Evolutionary conservation across 2,113 vertebrate species (phyloP).

Genomic region (Chloropsis cyanopogon): DNA sequence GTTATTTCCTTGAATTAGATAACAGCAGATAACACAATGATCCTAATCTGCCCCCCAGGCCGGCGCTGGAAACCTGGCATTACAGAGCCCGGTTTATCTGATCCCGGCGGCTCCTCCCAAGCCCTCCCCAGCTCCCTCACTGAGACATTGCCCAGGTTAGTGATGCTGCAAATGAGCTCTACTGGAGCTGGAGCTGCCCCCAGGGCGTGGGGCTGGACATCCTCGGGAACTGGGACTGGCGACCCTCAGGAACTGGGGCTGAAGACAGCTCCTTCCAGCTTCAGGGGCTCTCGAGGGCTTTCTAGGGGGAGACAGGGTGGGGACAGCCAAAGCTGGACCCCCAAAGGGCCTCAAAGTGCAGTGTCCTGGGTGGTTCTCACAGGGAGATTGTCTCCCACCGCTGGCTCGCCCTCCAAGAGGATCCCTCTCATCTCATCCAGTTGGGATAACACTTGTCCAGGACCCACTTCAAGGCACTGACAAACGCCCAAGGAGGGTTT

Average conservation of each 20-base stretch:
- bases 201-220: background rate
- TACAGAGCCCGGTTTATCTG: background rate
- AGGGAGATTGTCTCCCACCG: accelerated
- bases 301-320: too few species aligned
- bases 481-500: background rate
- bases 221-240: background rate
- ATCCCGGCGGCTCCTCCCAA: background rate
- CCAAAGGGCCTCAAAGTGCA: background rate
- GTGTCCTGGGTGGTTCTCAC: background rate
- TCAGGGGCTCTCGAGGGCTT: background rate
- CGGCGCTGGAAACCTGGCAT: background rate
- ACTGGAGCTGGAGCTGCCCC: background rate
- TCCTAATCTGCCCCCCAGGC: background rate
- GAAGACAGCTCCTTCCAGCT: background rate
- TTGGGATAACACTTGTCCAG: background rate
- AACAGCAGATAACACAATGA: constrained; percentile 19
- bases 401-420: background rate
- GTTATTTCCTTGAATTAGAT: constrained; percentile 47
- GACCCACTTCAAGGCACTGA: background rate
- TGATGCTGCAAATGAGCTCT: background rate
- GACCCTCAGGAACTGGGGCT: background rate
- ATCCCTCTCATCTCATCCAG: background rate
- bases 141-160: background rate
- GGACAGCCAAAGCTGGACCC: background rate
- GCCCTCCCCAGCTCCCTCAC: background rate